Base-by-base conservation (phyloP, 2,888 invertebrate species). In the Lydus trimaculatus region DNA sequence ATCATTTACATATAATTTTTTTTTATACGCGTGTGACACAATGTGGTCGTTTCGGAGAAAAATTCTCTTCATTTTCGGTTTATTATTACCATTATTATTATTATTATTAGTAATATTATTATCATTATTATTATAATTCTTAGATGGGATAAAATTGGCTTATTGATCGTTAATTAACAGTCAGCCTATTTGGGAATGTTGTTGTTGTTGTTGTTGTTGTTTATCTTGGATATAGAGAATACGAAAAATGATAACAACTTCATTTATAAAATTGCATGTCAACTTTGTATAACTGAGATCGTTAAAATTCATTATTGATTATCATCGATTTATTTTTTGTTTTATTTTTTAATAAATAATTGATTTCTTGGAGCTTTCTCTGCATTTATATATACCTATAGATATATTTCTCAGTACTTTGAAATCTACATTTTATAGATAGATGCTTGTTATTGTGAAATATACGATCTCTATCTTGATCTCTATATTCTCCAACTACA, bases 1-100 rank as follows among this genome's bases (percentile, higher is more conserved):
- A 52, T 52, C 52, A 52, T 56, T 56, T 56, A 56, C 56, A 56
- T 56, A 56, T 20, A 48, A 48, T 11, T 48, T 23, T 48, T 48
- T n/a, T 36, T 15, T 31, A 31, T 31, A 31, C 1, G 15, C 13
- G 15, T 36, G 15, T 36, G 15, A 52, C 9, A 20, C 23, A 13
- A 52, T 52, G 23, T 52, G 25, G 56, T 25, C 25, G 56, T 56
- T 56, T 56, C 56, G 56, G 13, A 15, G 56, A 56, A 56, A 13
- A 25, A 7, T 33, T 33, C 9, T 33, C 33, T 33, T 43, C 15
- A 13, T 4, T 36, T 36, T 4, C 13, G 2, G 2, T 15, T 43
- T 17, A n/a, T 43, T n/a, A 43, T 43, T n/a, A 43, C 7, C 8
- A 17, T 43, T n/a, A n/a, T 43, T n/a, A 43, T 43, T 6, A 43